A percentile compares a stretch with the other conserved stretches of the same genome.
These are phyloP conservation scores for Pseudoatta argentina DNA, from an alignment of 1,140 invertebrate genomes.

Conservation along the genomic window DNA sequence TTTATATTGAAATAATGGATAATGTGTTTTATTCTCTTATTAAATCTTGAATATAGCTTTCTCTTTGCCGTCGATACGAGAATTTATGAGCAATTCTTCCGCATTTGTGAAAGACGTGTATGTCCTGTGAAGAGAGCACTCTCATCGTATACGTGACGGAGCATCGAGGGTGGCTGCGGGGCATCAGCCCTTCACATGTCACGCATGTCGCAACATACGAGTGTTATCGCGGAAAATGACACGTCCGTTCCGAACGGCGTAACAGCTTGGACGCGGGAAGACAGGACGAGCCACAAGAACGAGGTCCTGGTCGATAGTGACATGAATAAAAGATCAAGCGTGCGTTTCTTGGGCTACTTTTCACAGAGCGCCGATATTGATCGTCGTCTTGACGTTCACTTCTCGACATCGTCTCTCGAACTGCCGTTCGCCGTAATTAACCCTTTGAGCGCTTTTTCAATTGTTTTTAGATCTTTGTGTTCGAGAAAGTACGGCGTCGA, in stretches of 20 bases:
- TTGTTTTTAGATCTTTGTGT: conserved; percentile 28
- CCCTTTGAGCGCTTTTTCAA: conserved; percentile 25
- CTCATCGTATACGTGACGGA: conserved; percentile 2
- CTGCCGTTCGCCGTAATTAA: conserved; percentile 19
- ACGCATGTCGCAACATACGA: conserved; percentile 35
- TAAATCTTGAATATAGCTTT: not conserved
- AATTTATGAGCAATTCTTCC: conserved; percentile 13
- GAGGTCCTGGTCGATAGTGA: conserved; percentile 22
- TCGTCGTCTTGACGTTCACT: conserved; percentile 21
- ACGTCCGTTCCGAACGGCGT: conserved; percentile 17
- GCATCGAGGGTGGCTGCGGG: not conserved
- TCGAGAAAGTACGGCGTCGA: not conserved
- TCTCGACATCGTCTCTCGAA: conserved; percentile 18
- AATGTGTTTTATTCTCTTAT: not conserved
- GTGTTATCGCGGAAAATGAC: conserved; percentile 41
- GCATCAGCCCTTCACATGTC: not conserved
- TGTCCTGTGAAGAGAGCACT: conserved; percentile 1
- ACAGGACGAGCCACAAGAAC: conserved; percentile 33
- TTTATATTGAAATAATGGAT: too few relatives aligned
- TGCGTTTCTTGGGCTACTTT: conserved; percentile 12
- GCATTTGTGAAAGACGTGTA: conserved; percentile 8
- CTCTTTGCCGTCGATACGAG: not conserved
- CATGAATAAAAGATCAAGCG: conserved; percentile 54
- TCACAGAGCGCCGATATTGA: conserved; percentile 28
- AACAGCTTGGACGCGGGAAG: conserved; percentile 34